Evolutionary conservation across 2,888 invertebrate species (phyloP), one percentile per base, ranked within the genome.

Genomic region (Brachylomia viminalis): DNA sequence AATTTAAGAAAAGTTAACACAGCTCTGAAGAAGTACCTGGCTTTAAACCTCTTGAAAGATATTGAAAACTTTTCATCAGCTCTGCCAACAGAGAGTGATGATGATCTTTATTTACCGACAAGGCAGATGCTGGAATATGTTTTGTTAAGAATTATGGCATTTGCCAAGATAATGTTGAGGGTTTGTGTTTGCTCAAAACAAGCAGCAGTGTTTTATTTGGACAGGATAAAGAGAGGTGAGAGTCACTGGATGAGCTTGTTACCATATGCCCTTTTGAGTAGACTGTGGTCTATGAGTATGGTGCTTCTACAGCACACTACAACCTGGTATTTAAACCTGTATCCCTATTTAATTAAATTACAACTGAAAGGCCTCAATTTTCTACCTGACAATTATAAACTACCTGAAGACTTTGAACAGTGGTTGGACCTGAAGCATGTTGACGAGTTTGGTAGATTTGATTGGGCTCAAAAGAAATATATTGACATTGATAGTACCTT

Each of bases 71-170:
- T 96, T 86, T 58, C 77, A 30, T 87, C 91, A 30, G 86, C 91
- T 13, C 83, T 97, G 56, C 95, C 96, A 15, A 90, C 90, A 61
- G 88, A 91, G 47, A 92, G 92, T 49, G 91, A 92, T 56, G 84
- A 92, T 58, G 87, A 87, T 64, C 80, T 77, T 33, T 94, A 94
- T 87, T 92, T 97, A 67, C 97, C 97, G n/a, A 97, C 97, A 7
- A 94, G 93, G 80, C 97, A 97, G 91, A 97, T 97, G 97, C 86
- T 97, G 20, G 94, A 97, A 87, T 97, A 96, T 92, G 84, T 97
- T 33, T 90, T 97, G 66, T 90, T 97, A 2, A 95, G 96, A 87
- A 91, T 97, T 7, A 96, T 97, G 85, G 94, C 97, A 64, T 97
- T 97, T 90, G 94, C 96, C 0, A 97, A 97, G 89, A 90, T 97